A percentile compares a stretch with the other conserved stretches of the same genome.
Conservation (phyloP, 1,140 invertebrate species). For the Papilio polytes region DNA sequence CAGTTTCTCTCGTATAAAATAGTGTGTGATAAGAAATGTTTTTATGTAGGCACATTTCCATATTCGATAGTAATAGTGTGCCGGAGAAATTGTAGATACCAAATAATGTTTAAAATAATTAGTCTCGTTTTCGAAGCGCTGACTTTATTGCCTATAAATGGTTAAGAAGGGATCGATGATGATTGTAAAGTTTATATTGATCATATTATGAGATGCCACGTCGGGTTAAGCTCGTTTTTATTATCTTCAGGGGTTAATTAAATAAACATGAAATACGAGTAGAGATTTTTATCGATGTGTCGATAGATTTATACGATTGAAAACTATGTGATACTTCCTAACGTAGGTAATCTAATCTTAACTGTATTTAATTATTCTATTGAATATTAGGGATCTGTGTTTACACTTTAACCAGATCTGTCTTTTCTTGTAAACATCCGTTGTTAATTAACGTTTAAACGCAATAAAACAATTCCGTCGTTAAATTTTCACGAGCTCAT, state of each 20-base stretch:
- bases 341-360: background rate
- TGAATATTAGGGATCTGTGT: background rate
- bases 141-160: constrained; percentile 27
- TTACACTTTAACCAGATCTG: background rate
- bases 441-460: background rate
- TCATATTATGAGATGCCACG: background rate
- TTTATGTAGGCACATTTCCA: constrained; percentile 39
- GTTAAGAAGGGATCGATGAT: constrained; percentile 20
- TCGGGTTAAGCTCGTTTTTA: constrained; percentile 8
- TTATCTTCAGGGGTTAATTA: background rate
- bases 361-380: no score
- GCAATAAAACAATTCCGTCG: constrained; percentile 27
- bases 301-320: background rate
- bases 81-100: constrained; percentile 27
- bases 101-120: constrained; percentile 32
- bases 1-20: constrained; percentile 65
- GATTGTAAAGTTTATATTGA: constrained; percentile 13
- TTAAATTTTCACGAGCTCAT: constrained; percentile 27
- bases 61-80: constrained; percentile 35
- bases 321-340: background rate
- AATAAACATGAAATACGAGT: background rate
- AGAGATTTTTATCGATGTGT: background rate
- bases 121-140: constrained; percentile 28
- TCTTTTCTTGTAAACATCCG: constrained; percentile 9
- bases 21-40: constrained; percentile 52